phyloP scores from a whole-genome alignment of 1,140 invertebrate genomes.

The Phortica variegata region DNA sequence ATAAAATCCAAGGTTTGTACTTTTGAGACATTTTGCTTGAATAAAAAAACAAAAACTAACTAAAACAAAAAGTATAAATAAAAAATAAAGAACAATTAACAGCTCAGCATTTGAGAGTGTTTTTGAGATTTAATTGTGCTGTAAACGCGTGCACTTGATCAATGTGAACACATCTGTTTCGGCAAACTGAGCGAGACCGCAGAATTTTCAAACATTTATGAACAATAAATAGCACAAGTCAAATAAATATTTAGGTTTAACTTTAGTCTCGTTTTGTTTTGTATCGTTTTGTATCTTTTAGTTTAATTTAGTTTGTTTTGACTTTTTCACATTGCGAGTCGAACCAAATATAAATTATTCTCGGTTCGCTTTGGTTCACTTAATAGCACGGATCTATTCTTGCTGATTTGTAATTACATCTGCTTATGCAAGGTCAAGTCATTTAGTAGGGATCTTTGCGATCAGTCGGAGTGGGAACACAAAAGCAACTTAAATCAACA shows the following conservation, averaged over 20 bases:
- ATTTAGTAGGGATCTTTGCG: constrained; percentile 10
- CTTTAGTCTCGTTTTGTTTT: not conserved
- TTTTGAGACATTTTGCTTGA: not conserved
- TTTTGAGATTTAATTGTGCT: no score
- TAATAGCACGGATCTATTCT: no score
- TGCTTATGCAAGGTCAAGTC: constrained; percentile 28
- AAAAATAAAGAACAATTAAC: constrained; percentile 4
- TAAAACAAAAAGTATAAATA: constrained; percentile 15
- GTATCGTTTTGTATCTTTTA: not conserved
- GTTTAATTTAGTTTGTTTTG: constrained; percentile 1
- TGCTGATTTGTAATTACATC: constrained; percentile 38
- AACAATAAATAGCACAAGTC: constrained; percentile 12
- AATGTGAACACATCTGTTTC: no score
- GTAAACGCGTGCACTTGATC: no score
- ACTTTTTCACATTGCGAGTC: constrained; percentile 1
- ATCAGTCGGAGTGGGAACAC: no score
- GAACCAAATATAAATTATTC: no score
- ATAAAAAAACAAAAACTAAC: no score
- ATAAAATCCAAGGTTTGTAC: constrained; percentile 38
- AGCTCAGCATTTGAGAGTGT: no score
- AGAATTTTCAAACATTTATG: constrained; percentile 21
- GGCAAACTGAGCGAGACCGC: no score
- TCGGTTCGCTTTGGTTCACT: no score
- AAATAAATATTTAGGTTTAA: no score
- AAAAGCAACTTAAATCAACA: no score